Conservation (phyloP, 2,113 vertebrate species). For the Oncorhynchus mykiss region DNA sequence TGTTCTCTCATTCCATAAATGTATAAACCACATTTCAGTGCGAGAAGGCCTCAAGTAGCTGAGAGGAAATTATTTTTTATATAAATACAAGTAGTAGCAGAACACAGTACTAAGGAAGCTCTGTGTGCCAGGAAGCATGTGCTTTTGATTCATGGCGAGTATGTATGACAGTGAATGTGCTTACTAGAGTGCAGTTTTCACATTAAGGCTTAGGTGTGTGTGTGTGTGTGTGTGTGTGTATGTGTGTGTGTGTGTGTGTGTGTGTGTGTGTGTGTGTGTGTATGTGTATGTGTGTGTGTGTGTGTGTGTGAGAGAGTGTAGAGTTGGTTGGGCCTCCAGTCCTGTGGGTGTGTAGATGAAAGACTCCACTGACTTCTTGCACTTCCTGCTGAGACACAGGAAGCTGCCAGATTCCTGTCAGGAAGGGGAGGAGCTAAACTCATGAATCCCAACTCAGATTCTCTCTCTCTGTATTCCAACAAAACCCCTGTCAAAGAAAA, state of each 20-base stretch:
- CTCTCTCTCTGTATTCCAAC: conserved; percentile 13
- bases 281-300: conserved; percentile 21
- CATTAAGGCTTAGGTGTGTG: not conserved
- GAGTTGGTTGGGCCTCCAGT: conserved; percentile 29
- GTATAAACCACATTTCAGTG: conserved; percentile 51
- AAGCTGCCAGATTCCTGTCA: conserved; percentile 72
- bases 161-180: not conserved
- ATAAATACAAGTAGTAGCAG: conserved; percentile 24
- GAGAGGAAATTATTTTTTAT: conserved; percentile 52
- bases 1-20: conserved; percentile 43
- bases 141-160: not conserved
- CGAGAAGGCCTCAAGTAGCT: conserved; percentile 19
- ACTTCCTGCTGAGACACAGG: conserved; percentile 75
- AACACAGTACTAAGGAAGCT: not conserved
- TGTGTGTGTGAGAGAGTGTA: not conserved
- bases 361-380: conserved; percentile 59
- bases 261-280: conserved; percentile 10
- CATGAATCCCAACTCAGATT: conserved; percentile 34
- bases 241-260: conserved; percentile 20
- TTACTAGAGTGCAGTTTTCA: not conserved
- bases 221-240: not conserved
- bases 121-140: conserved; percentile 7
- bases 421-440: conserved; percentile 63
- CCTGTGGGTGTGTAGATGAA: conserved; percentile 52
- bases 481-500: conserved; percentile 21